These are phyloP conservation scores for Chaenodraco wilsoni DNA, from an alignment of 2,797 vertebrate species.

Conservation along the genomic window DNA sequence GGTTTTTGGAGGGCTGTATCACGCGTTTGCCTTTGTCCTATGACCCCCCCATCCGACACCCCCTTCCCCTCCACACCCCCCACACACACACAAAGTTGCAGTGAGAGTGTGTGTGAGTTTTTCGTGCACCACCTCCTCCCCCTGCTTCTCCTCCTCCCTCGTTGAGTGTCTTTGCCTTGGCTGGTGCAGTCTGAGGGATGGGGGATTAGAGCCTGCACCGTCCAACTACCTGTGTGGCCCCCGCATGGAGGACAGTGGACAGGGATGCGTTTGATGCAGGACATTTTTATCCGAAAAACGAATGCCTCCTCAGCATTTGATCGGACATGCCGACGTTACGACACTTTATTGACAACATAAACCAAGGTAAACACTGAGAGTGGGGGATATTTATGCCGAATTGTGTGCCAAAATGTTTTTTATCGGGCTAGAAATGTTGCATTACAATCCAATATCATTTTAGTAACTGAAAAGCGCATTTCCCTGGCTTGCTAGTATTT, in stretches of 20 bases:
- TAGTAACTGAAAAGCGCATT: not conserved
- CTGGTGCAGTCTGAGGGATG: slow-evolving; percentile 83
- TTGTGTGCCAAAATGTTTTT: slow-evolving; percentile 2
- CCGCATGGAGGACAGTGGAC: slow-evolving; percentile 79
- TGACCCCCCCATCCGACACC: slow-evolving; percentile 50
- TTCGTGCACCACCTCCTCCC: slow-evolving; percentile 36
- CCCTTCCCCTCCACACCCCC: slow-evolving; percentile 18
- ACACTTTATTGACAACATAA: slow-evolving; percentile 67
- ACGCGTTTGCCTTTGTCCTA: slow-evolving; percentile 75
- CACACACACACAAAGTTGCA: slow-evolving; percentile 52
- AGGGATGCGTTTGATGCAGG: slow-evolving; percentile 80
- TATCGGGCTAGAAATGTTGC: not conserved
- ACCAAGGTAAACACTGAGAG: slow-evolving; percentile 68
- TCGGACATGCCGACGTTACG: slow-evolving; percentile 71
- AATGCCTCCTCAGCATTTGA: slow-evolving; percentile 61
- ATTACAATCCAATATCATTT: slow-evolving; percentile 5
- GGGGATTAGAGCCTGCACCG: slow-evolving; percentile 80
- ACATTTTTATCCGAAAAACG: slow-evolving; percentile 41
- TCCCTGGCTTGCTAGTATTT: slow-evolving; percentile 19
- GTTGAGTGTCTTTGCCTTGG: slow-evolving; percentile 62
- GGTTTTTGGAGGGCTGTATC: slow-evolving; percentile 72
- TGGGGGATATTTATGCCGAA: slow-evolving; percentile 24
- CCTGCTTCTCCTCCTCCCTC: slow-evolving; percentile 42
- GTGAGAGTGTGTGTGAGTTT: slow-evolving; percentile 60
- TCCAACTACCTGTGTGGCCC: slow-evolving; percentile 95